These are phyloP conservation scores for Exocentrus adspersus DNA, from an alignment of 2,888 invertebrate species.

Conservation along the genomic window DNA sequence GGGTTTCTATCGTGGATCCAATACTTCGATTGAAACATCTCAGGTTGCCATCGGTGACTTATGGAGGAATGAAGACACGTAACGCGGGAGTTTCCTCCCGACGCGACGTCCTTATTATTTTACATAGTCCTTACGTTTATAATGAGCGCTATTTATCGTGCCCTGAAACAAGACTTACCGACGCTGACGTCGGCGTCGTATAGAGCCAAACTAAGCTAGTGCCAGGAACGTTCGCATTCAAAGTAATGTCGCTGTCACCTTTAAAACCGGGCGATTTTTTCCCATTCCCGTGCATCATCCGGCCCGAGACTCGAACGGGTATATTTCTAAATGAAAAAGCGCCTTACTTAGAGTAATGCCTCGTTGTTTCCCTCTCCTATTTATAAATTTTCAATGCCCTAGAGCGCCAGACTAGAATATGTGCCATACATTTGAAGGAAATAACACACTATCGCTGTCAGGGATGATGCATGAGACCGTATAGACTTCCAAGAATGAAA, in stretches of 20 bases:
- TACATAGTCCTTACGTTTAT: neutral
- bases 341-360: conserved; percentile 39
- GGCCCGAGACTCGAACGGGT: conserved; percentile 34
- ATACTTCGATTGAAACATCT: no score
- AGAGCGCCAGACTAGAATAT: conserved; percentile 17
- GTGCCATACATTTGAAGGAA: conserved; percentile 10
- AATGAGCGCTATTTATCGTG: neutral
- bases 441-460: conserved; percentile 17
- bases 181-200: neutral
- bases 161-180: neutral
- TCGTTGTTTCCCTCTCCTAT: conserved; percentile 35
- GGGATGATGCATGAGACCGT: conserved; percentile 41
- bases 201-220: conserved; percentile 5
- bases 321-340: conserved; percentile 46
- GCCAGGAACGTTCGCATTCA: conserved; percentile 31
- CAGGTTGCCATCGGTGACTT: no score
- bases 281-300: conserved; percentile 42
- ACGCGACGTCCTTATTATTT: no score
- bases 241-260: conserved; percentile 49
- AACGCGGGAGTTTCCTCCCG: no score
- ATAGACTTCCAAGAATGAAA: conserved; percentile 50
- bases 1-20: no score
- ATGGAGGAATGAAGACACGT: no score
- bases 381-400: conserved; percentile 34
- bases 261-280: conserved; percentile 49